Conservation (phyloP, 2,888 invertebrate species). For the Amblyteles armatorius region DNA sequence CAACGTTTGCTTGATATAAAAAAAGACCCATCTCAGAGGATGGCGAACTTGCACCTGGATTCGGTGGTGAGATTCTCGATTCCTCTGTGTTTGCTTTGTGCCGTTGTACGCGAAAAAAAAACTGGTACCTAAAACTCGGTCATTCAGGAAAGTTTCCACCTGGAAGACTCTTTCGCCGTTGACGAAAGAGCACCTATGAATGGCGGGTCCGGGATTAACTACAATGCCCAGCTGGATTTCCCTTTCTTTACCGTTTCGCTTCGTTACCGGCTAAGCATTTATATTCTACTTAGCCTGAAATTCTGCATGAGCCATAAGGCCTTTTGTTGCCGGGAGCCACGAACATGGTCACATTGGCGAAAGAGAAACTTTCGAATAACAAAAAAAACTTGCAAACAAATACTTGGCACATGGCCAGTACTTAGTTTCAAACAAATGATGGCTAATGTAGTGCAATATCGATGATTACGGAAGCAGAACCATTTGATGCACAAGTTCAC, state of each 20-base stretch:
- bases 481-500: not conserved
- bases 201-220: slow-evolving; percentile 12
- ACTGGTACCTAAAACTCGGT: slow-evolving; percentile 40
- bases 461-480: not conserved
- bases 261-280: slow-evolving; percentile 23
- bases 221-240: slow-evolving; percentile 41
- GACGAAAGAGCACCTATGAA: slow-evolving; percentile 32
- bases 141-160: slow-evolving; percentile 52
- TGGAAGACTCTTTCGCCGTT: slow-evolving; percentile 32
- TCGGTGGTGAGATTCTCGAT: slow-evolving; percentile 12
- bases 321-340: not conserved
- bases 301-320: not conserved
- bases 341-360: not conserved
- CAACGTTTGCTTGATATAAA: too few relatives aligned
- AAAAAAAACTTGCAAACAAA: not conserved
- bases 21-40: too few relatives aligned
- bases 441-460: not conserved
- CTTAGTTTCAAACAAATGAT: not conserved
- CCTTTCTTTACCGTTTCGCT: slow-evolving; percentile 36
- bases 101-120: not conserved
- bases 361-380: not conserved
- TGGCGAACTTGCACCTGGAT: not conserved
- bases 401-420: not conserved
- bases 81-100: slow-evolving; percentile 32
- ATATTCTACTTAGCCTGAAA: not conserved